phyloP scores from a whole-genome alignment of 2,113 vertebrate species.

The Glaucidium brasilianum region DNA sequence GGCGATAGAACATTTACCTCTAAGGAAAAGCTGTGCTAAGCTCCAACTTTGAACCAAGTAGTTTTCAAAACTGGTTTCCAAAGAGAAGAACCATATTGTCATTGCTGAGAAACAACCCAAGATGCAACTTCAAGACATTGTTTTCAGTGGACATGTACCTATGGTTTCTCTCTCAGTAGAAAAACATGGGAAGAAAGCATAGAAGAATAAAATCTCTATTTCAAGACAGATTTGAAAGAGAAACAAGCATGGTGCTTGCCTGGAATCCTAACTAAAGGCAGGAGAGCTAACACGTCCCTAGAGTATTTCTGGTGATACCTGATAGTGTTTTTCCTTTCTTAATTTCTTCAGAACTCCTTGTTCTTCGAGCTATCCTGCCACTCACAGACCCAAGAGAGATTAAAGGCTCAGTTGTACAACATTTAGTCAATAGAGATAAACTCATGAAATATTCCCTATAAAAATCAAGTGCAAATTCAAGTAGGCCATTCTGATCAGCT shows the following conservation, averaged over 20 bases:
- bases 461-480: conserved; percentile 39
- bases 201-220: background rate
- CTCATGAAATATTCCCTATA: conserved; percentile 3
- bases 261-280: background rate
- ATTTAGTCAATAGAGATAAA: conserved; percentile 32
- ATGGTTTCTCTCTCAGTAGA: background rate
- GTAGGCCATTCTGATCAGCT: background rate
- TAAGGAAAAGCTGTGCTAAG: background rate
- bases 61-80: background rate
- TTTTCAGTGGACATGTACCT: background rate
- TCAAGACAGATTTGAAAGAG: background rate
- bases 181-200: background rate
- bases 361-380: background rate
- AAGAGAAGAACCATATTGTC: background rate
- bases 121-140: background rate
- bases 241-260: background rate
- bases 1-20: background rate
- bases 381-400: background rate
- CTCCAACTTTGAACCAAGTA: background rate
- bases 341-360: conserved; percentile 1
- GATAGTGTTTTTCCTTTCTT: background rate
- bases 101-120: background rate
- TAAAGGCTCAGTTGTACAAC: conserved; percentile 2
- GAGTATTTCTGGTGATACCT: background rate
- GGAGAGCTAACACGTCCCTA: background rate